Evolutionary conservation across 2,797 vertebrate genomes (phyloP), one percentile per base, ranked within the genome.

Genomic region (Chromobotia macracanthus): DNA sequence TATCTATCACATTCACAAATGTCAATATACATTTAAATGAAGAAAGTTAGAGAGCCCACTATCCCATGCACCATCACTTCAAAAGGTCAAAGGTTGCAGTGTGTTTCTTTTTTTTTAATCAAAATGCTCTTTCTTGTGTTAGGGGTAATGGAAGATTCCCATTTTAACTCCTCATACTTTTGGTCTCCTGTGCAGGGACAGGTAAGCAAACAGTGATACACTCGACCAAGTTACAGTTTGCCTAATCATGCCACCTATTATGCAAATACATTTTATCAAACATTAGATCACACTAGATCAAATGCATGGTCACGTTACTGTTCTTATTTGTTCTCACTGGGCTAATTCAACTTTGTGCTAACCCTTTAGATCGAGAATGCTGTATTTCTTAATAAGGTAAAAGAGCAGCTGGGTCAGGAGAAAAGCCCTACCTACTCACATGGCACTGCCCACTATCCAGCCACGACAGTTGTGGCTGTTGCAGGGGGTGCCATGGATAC

Each of bases 361-460:
- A 41, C 35, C 61, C 53, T 16, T 72, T 90, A 99, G 97, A 95
- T 99, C 72, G 97, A 98, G 84, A 99, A 99, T 89, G 96, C 95
- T 75, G 95, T 99, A 95, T 99, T 98, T 89, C 94, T 99, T 88
- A 98, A 98, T 92, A 98, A 99, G 88, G 94, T 99, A 92, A 99
- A 99, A 87, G 97, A 99, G 88, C 97, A 99, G 83, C 94, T 96
- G 8, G 80, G 94, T 76, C 93, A 95, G 83, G 97, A 99, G 85
- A 99, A 99, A 92, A 95, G 85, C 87, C 77, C 82, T 3, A 78
- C 94, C 90, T 94, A 97, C 94, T 79, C 95, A 86, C 56, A 94
- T 89, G 88, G 92, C 67, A 94, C 94, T n/a, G 91, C 95, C 55
- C 96, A 99, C 90, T 98, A 99, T 84, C 96, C 97, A 75, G 94